Evolutionary conservation across 2,888 invertebrate species (phyloP).

Genomic region (Laothoe populi): DNA sequence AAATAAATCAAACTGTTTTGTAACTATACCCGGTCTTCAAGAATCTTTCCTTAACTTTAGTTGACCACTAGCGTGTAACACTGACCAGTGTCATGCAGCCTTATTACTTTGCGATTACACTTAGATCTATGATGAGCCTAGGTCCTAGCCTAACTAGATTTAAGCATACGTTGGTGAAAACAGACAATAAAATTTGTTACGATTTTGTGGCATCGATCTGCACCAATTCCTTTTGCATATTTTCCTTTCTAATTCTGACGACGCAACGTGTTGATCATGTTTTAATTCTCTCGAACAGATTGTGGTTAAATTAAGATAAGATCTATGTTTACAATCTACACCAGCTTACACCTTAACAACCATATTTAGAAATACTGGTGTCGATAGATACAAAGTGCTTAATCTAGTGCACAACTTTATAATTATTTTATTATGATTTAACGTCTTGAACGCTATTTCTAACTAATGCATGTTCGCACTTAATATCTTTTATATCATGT

Average conservation of each 20-base stretch:
- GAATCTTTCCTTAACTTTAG: too few species aligned
- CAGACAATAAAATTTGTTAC: too few species aligned
- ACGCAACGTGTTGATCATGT: conserved; percentile 1
- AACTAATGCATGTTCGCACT: not conserved
- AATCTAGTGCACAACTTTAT: conserved; percentile 21
- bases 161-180: too few species aligned
- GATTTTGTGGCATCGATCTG: too few species aligned
- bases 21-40: too few species aligned
- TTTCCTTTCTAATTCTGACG: not conserved
- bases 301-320: conserved; percentile 18
- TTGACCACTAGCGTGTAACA: too few species aligned
- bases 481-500: not conserved
- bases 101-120: too few species aligned
- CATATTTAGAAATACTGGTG: conserved; percentile 22
- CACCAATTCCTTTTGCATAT: not conserved
- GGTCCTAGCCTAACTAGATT: too few species aligned
- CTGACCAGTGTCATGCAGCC: too few species aligned
- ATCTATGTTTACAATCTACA: conserved; percentile 15
- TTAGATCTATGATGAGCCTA: too few species aligned
- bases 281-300: conserved; percentile 21
- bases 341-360: conserved; percentile 18
- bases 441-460: conserved; percentile 31
- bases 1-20: too few species aligned
- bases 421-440: conserved; percentile 42
- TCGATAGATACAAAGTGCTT: conserved; percentile 24